Conservation (phyloP, 1,140 invertebrate species). For the Penaeus vannamei region DNA sequence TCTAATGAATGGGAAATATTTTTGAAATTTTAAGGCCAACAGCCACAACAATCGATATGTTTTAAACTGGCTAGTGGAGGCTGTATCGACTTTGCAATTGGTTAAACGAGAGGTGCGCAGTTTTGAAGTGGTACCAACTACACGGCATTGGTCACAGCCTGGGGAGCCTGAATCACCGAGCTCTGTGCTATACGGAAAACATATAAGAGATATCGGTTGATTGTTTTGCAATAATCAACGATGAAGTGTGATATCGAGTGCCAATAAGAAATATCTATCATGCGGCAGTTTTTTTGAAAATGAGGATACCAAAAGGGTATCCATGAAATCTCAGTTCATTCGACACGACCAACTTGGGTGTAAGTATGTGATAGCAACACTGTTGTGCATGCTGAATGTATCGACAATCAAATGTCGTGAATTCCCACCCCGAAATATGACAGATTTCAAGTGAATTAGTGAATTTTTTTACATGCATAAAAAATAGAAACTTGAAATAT, state of each 20-base stretch:
- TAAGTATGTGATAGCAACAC: conserved; percentile 40
- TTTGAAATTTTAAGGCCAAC: conserved; percentile 24
- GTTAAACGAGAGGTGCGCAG: conserved; percentile 35
- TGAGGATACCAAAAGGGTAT: conserved; percentile 51
- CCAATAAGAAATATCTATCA: not conserved
- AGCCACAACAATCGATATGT: not conserved
- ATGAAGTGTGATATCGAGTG: conserved; percentile 19
- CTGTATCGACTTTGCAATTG: conserved; percentile 52
- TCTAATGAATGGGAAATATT: conserved; percentile 59
- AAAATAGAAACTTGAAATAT: too few species aligned
- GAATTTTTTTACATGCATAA: too few species aligned
- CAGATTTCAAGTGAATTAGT: too few species aligned
- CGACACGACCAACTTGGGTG: conserved; percentile 57
- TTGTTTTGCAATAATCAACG: too few species aligned
- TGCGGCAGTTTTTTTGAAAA: conserved; percentile 25
- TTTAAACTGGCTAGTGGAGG: not conserved
- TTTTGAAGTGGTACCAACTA: conserved; percentile 38
- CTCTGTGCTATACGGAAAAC: too few species aligned
- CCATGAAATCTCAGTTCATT: conserved; percentile 59
- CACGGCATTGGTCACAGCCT: not conserved
- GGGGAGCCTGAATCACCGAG: too few species aligned
- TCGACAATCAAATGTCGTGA: not conserved
- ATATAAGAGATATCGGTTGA: not conserved
- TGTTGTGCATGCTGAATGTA: conserved; percentile 23
- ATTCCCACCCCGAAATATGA: too few species aligned